These are phyloP conservation scores for Muraenolepis orangiensis DNA, from an alignment of 2,797 vertebrate species.

Conservation along the genomic window DNA sequence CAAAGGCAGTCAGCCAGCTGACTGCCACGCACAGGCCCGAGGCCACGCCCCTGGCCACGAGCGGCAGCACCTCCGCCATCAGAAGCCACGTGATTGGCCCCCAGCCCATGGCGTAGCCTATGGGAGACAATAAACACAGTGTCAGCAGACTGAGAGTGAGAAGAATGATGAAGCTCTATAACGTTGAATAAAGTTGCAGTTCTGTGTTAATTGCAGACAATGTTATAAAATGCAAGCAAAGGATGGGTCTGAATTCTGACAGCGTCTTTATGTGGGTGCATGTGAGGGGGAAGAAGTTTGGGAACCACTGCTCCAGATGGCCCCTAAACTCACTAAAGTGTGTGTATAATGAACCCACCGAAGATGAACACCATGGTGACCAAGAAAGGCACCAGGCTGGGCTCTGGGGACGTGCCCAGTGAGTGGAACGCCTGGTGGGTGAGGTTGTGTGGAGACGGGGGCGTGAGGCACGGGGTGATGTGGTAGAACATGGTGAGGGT, in stretches of 20 bases:
- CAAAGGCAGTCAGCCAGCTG: slow-evolving; percentile 92
- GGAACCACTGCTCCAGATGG: neutral
- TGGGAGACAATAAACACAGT: slow-evolving; percentile 23
- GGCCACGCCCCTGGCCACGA: slow-evolving; percentile 83
- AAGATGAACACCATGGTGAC: slow-evolving; percentile 88
- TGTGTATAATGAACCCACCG: slow-evolving; percentile 69
- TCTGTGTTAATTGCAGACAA: no score
- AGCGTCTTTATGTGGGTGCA: no score
- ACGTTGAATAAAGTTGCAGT: no score
- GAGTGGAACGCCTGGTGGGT: slow-evolving; percentile 30
- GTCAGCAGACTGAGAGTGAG: neutral
- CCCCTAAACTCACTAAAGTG: neutral
- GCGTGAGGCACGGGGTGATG: slow-evolving; percentile 37
- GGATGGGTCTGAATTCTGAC: no score
- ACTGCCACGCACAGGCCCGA: slow-evolving; percentile 87
- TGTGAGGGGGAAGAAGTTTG: no score
- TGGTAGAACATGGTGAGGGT: slow-evolving; percentile 79
- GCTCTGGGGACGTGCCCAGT: slow-evolving; percentile 22
- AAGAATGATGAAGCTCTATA: no score
- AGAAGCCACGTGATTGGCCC: slow-evolving; percentile 96
- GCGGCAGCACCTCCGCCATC: slow-evolving; percentile 92
- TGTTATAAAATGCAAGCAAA: no score
- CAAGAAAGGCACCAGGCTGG: slow-evolving; percentile 81
- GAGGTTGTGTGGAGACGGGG: slow-evolving; percentile 43
- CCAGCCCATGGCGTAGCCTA: slow-evolving; percentile 97